Evolutionary conservation across 2,888 invertebrate species (phyloP).

Genomic region (Thereva nobilitata): DNA sequence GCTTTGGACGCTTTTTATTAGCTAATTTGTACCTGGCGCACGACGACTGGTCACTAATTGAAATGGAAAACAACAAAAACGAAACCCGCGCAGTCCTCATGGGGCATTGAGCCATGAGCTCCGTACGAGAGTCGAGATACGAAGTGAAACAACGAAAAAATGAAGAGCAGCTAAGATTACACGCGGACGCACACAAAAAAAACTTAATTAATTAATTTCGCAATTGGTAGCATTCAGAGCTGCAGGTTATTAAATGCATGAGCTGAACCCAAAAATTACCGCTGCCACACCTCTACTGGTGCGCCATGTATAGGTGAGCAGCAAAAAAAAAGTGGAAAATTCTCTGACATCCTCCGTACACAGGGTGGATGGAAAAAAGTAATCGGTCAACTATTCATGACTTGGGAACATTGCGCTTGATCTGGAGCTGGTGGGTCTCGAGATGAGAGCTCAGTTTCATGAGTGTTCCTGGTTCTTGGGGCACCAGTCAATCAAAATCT

Average conservation of each 20-base stretch:
- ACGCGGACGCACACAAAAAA: not conserved
- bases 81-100: too few relatives aligned
- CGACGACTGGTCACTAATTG: constrained; percentile 12
- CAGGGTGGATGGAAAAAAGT: constrained; percentile 12
- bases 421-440: too few relatives aligned
- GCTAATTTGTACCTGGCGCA: not conserved
- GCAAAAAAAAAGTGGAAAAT: constrained; percentile 12
- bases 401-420: not conserved
- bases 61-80: constrained; percentile 23
- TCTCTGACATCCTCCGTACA: constrained; percentile 16
- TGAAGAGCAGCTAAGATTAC: not conserved
- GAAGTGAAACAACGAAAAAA: too few relatives aligned
- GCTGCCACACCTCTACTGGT: constrained; percentile 14
- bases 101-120: too few relatives aligned
- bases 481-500: constrained; percentile 25
- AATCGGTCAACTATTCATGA: constrained; percentile 25
- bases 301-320: not conserved
- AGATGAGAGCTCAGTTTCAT: too few relatives aligned
- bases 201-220: constrained; percentile 29
- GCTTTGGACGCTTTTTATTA: not conserved
- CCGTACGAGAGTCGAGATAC: too few relatives aligned
- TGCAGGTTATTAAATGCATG: constrained; percentile 11
- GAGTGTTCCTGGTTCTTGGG: too few relatives aligned
- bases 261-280: constrained; percentile 20
- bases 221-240: constrained; percentile 11